A percentile compares a stretch with the other conserved stretches of the same genome.
Evolutionary conservation across 2,888 invertebrate genomes (phyloP).

Genomic region (Thymelicus acteon): DNA sequence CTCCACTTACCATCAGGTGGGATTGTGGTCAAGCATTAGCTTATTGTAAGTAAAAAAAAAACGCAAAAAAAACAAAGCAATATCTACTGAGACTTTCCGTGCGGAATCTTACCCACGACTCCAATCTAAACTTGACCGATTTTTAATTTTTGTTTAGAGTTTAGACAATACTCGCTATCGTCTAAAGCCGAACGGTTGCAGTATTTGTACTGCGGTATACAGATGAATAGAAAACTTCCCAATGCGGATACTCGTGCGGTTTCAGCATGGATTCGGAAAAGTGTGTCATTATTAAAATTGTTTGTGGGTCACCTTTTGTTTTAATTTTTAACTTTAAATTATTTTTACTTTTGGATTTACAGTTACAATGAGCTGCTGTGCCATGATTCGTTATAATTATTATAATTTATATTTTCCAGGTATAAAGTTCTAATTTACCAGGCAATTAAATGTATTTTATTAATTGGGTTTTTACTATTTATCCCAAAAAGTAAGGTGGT

Average conservation of each 20-base stretch:
- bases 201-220: constrained; percentile 25
- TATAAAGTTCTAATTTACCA: no score
- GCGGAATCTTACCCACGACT: neutral
- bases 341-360: constrained; percentile 16
- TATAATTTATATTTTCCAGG: no score
- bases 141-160: constrained; percentile 8
- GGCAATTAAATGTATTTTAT: no score
- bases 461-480: no score
- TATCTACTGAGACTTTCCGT: neutral
- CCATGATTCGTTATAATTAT: no score
- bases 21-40: no score
- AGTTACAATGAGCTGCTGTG: neutral
- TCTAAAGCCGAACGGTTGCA: constrained; percentile 29
- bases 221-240: constrained; percentile 27
- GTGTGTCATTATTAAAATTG: constrained; percentile 38
- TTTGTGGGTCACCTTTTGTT: constrained; percentile 36
- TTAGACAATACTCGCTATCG: constrained; percentile 22
- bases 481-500: no score
- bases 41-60: no score
- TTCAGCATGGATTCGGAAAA: constrained; percentile 25
- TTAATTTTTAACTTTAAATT: constrained; percentile 21
- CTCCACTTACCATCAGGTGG: no score
- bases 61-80: no score
- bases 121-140: neutral
- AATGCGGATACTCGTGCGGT: constrained; percentile 22